Conservation (phyloP, 2,888 invertebrate species). For the Linnaemya vulpina region DNA sequence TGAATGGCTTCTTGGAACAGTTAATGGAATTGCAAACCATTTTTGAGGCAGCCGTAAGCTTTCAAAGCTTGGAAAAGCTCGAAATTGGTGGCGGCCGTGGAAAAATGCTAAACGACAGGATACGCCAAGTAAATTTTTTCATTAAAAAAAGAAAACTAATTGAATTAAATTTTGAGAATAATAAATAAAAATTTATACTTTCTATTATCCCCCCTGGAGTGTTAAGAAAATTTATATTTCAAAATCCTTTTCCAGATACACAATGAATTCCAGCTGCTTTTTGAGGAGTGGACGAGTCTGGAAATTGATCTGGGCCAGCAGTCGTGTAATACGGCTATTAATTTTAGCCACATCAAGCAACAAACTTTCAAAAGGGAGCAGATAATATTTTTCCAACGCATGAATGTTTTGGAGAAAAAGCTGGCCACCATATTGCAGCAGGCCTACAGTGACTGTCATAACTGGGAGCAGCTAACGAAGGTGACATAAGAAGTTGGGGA, state of each 20-base stretch:
- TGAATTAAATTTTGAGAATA: too few species aligned
- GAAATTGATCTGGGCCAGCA: slow-evolving; percentile 78
- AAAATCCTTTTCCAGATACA: slow-evolving; percentile 76
- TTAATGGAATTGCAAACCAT: slow-evolving; percentile 88
- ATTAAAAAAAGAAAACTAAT: too few species aligned
- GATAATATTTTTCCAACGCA: slow-evolving; percentile 82
- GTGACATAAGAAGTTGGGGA: slow-evolving; percentile 79
- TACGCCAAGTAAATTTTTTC: slow-evolving; percentile 75
- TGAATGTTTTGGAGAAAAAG: slow-evolving; percentile 84
- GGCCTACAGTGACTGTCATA: slow-evolving; percentile 86
- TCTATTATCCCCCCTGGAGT: too few species aligned
- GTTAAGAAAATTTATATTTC: too few species aligned
- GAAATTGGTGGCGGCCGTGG: slow-evolving; percentile 86
- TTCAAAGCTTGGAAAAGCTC: slow-evolving; percentile 93
- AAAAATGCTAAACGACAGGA: slow-evolving; percentile 79
- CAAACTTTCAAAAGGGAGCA: slow-evolving; percentile 85
- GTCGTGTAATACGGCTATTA: not conserved
- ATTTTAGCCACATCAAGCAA: slow-evolving; percentile 65
- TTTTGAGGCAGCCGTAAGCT: slow-evolving; percentile 91
- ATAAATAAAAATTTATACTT: not conserved
- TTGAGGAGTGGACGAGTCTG: slow-evolving; percentile 80
- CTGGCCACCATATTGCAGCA: slow-evolving; percentile 85
- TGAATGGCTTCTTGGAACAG: slow-evolving; percentile 86
- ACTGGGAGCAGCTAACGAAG: slow-evolving; percentile 85
- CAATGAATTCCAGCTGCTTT: slow-evolving; percentile 79